Evolutionary conservation across 1,140 invertebrate species (phyloP).

Genomic region (Apis cerana): DNA sequence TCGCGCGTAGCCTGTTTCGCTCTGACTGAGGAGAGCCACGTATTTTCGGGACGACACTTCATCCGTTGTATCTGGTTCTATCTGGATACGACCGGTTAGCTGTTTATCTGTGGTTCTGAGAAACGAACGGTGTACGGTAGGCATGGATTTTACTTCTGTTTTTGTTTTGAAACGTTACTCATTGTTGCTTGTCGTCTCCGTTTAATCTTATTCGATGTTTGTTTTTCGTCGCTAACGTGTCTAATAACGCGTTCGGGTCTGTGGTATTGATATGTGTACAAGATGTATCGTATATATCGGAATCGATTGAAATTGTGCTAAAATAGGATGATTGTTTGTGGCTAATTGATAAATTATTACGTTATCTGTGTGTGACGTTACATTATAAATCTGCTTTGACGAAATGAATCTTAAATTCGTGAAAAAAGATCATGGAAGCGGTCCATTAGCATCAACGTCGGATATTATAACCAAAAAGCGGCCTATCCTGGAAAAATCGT

Average conservation of each 20-base stretch:
- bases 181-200: no score
- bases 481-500: conserved; percentile 16
- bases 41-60: conserved; percentile 42
- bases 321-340: no score
- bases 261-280: no score
- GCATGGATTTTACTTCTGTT: conserved; percentile 5
- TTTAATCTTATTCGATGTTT: no score
- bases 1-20: background rate
- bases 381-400: no score
- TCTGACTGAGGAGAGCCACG: conserved; percentile 17
- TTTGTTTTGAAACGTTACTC: conserved; percentile 4
- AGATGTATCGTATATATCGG: no score
- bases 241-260: no score
- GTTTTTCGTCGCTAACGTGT: background rate
- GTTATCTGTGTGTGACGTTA: background rate
- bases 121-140: conserved; percentile 5
- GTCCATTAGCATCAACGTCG: conserved; percentile 18
- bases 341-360: no score
- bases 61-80: background rate
- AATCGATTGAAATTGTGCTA: no score
- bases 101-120: conserved; percentile 25
- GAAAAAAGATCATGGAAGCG: no score
- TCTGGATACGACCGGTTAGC: conserved; percentile 16
- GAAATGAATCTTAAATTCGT: background rate
- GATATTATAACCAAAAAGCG: background rate